phyloP scores from a whole-genome alignment of 2,113 vertebrate genomes.

The Nanorana parkeri region DNA sequence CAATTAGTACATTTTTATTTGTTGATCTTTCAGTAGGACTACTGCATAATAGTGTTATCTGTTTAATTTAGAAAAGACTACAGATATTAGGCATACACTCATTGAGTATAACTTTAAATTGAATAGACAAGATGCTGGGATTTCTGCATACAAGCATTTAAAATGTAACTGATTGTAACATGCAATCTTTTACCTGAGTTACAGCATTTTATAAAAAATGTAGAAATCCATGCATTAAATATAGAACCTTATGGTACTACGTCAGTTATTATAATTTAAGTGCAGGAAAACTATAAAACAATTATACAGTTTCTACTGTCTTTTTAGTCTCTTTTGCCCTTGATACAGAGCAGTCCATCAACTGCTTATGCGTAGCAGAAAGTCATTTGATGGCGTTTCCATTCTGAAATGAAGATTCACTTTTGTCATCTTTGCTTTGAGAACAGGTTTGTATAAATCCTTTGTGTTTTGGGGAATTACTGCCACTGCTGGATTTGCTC shows the following conservation, averaged over 20 bases:
- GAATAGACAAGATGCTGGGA: not conserved
- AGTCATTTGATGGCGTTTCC: constrained; percentile 72
- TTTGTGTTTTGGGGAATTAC: constrained; percentile 76
- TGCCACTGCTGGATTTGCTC: constrained; percentile 91
- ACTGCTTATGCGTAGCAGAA: not conserved
- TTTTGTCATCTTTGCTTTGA: constrained; percentile 57
- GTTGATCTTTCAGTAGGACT: too few relatives aligned
- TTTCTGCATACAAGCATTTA: not conserved
- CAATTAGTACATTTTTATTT: not conserved
- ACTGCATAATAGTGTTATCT: not conserved
- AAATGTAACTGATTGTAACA: constrained; percentile 19
- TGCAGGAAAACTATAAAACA: constrained; percentile 45
- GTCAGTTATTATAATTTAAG: constrained; percentile 60
- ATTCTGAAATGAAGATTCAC: constrained; percentile 66
- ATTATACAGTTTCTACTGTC: constrained; percentile 43
- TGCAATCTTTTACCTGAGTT: constrained; percentile 44
- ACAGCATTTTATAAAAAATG: not conserved
- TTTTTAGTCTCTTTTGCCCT: constrained; percentile 14
- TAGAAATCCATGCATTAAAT: constrained; percentile 54
- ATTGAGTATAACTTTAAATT: not conserved
- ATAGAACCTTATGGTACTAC: constrained; percentile 53
- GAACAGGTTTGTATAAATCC: constrained; percentile 58
- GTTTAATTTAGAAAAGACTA: not conserved
- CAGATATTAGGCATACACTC: not conserved
- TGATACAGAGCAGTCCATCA: not conserved